Base-by-base conservation (phyloP, 2,113 vertebrate genomes). In the Carassius carassius region DNA sequence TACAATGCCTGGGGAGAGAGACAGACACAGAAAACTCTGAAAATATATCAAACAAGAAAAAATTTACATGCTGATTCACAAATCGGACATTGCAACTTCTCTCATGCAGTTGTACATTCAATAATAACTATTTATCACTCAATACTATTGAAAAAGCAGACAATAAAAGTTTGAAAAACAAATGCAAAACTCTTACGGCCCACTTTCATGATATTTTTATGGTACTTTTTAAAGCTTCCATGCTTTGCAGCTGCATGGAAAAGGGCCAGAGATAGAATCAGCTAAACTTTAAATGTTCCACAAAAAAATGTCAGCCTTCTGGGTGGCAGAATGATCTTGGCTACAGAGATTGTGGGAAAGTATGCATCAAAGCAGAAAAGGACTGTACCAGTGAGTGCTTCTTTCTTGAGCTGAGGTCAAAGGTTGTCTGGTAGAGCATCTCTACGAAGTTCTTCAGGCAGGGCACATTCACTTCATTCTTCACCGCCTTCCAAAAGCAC, bases 391-490 rank as follows among this genome's bases (percentile, higher is more conserved):
- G 92, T 2, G 98, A 99, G 91, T 99, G 98, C 92, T 99, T 99
- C 95, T 99, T 99, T 93, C 98, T 96, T 92, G 97, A 99, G 90
- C 98, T 99, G 90, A 99, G 92, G 91, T 99, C 98, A 93, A 98
- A 99, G 79, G 98, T 99, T 47, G 96, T 99, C 94, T 99, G 98
- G 94, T 99, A 99, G 86, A 99, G 96, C 97, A 99, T 99, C 94
- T 99, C 98, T 93, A 99, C 98, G 92, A 99, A 99, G 90, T 97
- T 99, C 94, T 99, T 99, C 91, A 99, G 94, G 93, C 98, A 99
- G 21, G 98, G 98, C 92, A 99, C 98, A 86, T 99, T 99, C 91
- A 99, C 98, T 96, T 99, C 98, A 90, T 99, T 99, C 94, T 99
- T 99, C 93, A 99, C 98, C 94, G 98, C 97, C 98, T 99, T 87